Evolutionary conservation across 2,888 invertebrate species (phyloP), one percentile per base, ranked within the genome.

Genomic region (Plagiodera versicolora): DNA sequence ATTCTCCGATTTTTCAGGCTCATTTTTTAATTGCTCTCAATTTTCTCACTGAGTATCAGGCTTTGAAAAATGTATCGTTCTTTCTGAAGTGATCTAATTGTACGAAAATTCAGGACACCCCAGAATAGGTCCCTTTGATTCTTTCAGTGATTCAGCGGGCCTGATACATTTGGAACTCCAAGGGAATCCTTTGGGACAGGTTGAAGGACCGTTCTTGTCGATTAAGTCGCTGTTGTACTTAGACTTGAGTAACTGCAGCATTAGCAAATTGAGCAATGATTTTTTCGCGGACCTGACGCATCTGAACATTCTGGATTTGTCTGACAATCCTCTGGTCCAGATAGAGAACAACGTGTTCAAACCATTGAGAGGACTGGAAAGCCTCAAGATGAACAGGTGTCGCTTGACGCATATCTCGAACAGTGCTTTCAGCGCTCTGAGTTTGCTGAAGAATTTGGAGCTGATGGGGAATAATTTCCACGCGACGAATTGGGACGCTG

Each of bases 131-230:
- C 39, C 1, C 4, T 16, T 44, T 35, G 39, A 24, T 24, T 16
- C 10, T 72, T 71, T 58, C 85, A 89, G 89, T 71, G 88, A 88
- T 74, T 86, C 85, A 50, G 85, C 86, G 4, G 89, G 89, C 16
- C 81, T 90, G 55, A 84, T 89, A 56, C 87, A 88, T 58, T 81
- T 90, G 68, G 89, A 89, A 73, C 81, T 90, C 4, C 88, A 89
- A 75, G 85, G 86, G 70, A 90, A 90, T 74, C 88, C 87, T 0
- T 77, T 89, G 64, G 81, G 81, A 58, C 76, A 81, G 55, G 84
- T 88, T 1, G 84, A 85, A n/a, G 89, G 87, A 3, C 83, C 86
- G 2, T 88, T 90, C 72, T 77, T 90, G 20, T 82, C 85, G 57
- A 88, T 88, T 35, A 82, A 84, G 60, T 87, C 89, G 0, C 80